phyloP scores from a whole-genome alignment of 2,888 invertebrate species.

The Iphiclides podalirius region DNA sequence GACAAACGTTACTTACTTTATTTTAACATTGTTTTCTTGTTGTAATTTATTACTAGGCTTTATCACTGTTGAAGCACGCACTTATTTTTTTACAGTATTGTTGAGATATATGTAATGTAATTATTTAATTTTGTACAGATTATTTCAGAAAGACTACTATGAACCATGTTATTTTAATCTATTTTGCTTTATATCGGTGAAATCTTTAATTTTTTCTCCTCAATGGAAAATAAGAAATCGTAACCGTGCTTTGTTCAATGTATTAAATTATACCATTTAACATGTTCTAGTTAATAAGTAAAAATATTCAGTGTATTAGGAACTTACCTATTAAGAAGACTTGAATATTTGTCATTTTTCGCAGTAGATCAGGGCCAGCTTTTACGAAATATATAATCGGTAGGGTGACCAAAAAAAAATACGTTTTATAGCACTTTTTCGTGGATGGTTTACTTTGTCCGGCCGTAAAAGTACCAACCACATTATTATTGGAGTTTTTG shows the following conservation, averaged over 20 bases:
- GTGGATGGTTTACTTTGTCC: not conserved
- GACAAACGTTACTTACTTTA: not conserved
- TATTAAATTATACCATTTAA: no score
- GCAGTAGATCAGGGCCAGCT: not conserved
- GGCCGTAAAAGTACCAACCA: not conserved
- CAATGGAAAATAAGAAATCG: no score
- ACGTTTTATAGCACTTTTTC: not conserved
- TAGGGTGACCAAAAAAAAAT: not conserved
- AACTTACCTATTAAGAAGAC: not conserved
- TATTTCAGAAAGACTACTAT: no score
- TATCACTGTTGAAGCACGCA: not conserved
- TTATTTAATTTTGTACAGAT: not conserved
- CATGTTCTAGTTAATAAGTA: no score
- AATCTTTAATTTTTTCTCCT: no score
- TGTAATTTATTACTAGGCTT: not conserved
- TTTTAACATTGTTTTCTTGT: not conserved
- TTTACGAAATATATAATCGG: not conserved
- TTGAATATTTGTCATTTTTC: not conserved
- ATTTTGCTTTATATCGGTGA: no score
- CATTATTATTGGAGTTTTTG: no score
- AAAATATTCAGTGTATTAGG: not conserved
- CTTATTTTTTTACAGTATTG: not conserved
- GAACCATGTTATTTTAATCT: no score
- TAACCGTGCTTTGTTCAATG: no score
- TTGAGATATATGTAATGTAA: not conserved